These are phyloP conservation scores for Ceratosolen fusciceps DNA, from an alignment of 1,140 invertebrate species.

Conservation along the genomic window DNA sequence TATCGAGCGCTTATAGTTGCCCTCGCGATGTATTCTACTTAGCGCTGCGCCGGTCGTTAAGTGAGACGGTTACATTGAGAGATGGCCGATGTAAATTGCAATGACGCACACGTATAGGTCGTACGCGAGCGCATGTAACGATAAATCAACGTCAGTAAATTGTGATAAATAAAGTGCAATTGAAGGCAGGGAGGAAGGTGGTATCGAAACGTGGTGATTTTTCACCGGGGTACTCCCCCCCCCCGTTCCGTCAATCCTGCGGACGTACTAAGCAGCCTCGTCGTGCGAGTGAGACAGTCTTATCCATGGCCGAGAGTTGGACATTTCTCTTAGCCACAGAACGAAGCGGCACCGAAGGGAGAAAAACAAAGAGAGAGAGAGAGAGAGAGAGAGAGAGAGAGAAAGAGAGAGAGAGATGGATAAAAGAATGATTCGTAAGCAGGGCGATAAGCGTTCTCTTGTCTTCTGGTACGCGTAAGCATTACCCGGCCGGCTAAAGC, in stretches of 20 bases:
- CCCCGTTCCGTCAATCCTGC: no score
- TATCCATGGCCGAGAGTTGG: conserved; percentile 25
- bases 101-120: conserved; percentile 63
- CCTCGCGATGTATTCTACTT: conserved; percentile 26
- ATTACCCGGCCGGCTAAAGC: no score
- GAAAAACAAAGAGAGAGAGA: not conserved
- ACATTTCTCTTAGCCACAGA: not conserved
- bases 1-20: conserved; percentile 1
- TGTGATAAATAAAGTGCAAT: conserved; percentile 70
- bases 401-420: not conserved
- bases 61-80: conserved; percentile 68
- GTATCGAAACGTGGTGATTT: conserved; percentile 45
- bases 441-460: not conserved
- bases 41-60: conserved; percentile 58
- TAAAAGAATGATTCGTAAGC: not conserved
- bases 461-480: no score
- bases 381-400: not conserved
- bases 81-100: conserved; percentile 68
- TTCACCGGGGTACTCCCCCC: conserved; percentile 22
- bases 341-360: not conserved
- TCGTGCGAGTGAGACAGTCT: conserved; percentile 45
- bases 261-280: no score
- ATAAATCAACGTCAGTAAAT: conserved; percentile 69
- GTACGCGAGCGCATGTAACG: conserved; percentile 59
- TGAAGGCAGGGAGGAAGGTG: conserved; percentile 53